phyloP scores from a whole-genome alignment of 2,888 invertebrate species.

The Ornithoptera alexandrae region DNA sequence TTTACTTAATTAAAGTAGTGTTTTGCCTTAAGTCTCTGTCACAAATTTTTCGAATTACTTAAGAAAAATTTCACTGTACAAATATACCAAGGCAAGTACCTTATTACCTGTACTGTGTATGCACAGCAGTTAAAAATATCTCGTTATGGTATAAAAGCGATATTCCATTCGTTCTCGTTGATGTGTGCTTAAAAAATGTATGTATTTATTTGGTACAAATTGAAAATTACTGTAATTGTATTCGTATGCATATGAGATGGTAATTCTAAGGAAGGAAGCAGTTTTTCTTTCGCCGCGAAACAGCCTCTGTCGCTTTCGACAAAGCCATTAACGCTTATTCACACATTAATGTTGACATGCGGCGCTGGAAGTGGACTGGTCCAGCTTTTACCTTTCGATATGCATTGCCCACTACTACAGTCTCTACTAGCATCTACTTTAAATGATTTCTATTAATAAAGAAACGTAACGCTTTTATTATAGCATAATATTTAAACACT shows the following conservation, averaged over 20 bases:
- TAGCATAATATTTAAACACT: too few relatives aligned
- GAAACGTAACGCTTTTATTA: too few relatives aligned
- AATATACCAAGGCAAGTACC: too few relatives aligned
- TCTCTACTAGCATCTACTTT: neutral
- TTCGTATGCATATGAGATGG: neutral
- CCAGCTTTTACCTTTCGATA: slow-evolving; percentile 26
- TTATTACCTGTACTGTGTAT: too few relatives aligned
- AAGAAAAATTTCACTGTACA: too few relatives aligned
- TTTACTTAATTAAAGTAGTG: too few relatives aligned
- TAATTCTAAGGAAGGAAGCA: neutral
- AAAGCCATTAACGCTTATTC: slow-evolving; percentile 21
- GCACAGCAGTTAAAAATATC: too few relatives aligned
- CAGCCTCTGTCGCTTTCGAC: slow-evolving; percentile 18
- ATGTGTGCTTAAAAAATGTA: too few relatives aligned
- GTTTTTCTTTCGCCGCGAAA: neutral
- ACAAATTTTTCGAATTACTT: too few relatives aligned
- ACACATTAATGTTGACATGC: slow-evolving; percentile 25
- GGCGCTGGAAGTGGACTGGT: slow-evolving; percentile 19
- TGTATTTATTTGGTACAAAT: neutral
- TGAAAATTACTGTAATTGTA: neutral
- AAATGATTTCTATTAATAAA: neutral
- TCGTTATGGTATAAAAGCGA: too few relatives aligned
- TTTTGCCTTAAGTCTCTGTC: too few relatives aligned
- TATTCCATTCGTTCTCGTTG: too few relatives aligned
- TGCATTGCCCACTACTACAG: slow-evolving; percentile 15